phyloP scores from a whole-genome alignment of 2,888 invertebrate genomes.

The Caenorhabditis afra region DNA sequence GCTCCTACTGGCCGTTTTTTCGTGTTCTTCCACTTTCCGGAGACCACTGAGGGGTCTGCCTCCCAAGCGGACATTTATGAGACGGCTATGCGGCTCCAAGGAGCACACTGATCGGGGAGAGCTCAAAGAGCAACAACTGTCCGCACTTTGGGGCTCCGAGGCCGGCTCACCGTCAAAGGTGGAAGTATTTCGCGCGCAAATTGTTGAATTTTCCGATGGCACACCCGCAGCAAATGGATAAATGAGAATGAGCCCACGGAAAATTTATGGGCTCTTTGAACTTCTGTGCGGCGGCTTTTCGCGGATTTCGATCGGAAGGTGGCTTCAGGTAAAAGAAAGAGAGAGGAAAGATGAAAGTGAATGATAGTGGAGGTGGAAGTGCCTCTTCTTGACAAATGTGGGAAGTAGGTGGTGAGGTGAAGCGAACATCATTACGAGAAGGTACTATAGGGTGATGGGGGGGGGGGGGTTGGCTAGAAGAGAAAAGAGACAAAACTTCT shows the following conservation, averaged over 20 bases:
- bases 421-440: slow-evolving; percentile 42
- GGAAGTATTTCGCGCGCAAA: slow-evolving; percentile 38
- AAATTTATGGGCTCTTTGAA: slow-evolving; percentile 32
- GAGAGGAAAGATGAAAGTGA: slow-evolving; percentile 28
- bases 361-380: slow-evolving; percentile 16
- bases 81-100: no score
- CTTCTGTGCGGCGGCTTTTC: slow-evolving; percentile 21
- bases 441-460: slow-evolving; percentile 7
- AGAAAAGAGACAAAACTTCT: slow-evolving; percentile 18
- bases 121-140: slow-evolving; percentile 17
- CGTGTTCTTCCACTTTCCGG: no score
- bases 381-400: slow-evolving; percentile 3
- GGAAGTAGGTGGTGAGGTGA: slow-evolving; percentile 36
- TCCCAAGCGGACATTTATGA: neutral
- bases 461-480: neutral
- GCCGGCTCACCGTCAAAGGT: slow-evolving; percentile 31
- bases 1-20: no score
- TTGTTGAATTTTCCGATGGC: slow-evolving; percentile 22
- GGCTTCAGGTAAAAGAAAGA: slow-evolving; percentile 3
- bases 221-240: neutral
- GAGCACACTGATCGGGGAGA: neutral
- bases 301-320: slow-evolving; percentile 33
- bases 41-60: no score
- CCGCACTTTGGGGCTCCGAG: neutral
- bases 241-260: neutral